A percentile compares a stretch with the other conserved stretches of the same genome.
Conservation (phyloP, 2,113 vertebrate genomes). For the Pomatostomus ruficeps region DNA sequence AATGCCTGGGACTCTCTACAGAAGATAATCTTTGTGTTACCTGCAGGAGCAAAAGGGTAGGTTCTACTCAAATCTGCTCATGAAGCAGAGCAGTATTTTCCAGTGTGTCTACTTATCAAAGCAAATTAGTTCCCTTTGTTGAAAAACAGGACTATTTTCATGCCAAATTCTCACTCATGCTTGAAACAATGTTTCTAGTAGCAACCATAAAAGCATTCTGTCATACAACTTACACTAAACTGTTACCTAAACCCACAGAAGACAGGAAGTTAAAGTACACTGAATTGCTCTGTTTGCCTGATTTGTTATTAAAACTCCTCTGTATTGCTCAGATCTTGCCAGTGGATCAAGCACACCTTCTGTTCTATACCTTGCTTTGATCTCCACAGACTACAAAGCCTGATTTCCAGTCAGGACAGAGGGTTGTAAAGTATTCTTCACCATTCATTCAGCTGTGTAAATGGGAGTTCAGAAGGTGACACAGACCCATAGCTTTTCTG, state of each 20-base stretch:
- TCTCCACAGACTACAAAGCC: background rate
- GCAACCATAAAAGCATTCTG: background rate
- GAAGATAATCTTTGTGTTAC: background rate
- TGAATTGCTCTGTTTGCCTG: background rate
- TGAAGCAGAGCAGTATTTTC: constrained; percentile 9
- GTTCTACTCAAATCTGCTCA: constrained; percentile 1
- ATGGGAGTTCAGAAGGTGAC: background rate
- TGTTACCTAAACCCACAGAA: background rate
- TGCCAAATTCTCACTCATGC: background rate
- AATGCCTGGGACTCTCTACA: background rate
- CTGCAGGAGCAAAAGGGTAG: background rate
- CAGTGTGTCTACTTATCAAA: constrained; percentile 26
- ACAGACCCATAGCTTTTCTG: background rate
- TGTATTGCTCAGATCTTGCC: background rate
- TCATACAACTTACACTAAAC: background rate
- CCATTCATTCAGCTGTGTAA: background rate
- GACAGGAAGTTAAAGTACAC: background rate
- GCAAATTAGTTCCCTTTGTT: constrained; percentile 12
- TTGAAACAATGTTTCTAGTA: constrained; percentile 11
- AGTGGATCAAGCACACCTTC: background rate
- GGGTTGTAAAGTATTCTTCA: background rate
- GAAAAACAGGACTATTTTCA: background rate
- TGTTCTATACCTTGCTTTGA: background rate
- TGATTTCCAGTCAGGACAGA: background rate
- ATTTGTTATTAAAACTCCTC: background rate